Percentiles rank a stretch among this genome's conserved stretches.
These are phyloP conservation scores for Zosterops japonicus DNA, from an alignment of 2,113 vertebrate genomes.

Conservation along the genomic window DNA sequence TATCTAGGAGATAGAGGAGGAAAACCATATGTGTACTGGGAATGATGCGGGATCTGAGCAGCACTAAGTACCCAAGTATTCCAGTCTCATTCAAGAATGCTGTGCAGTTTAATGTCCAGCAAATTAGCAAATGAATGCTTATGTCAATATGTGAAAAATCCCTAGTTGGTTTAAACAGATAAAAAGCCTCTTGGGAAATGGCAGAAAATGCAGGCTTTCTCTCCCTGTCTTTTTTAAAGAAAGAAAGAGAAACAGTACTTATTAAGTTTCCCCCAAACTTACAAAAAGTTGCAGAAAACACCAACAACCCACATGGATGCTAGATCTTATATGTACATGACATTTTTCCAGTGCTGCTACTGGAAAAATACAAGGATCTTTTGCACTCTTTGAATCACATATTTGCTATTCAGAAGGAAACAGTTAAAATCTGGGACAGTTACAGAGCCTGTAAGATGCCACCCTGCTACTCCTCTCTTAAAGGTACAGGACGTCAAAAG, in stretches of 20 bases:
- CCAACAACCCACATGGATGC: not conserved
- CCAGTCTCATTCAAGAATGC: conserved; percentile 70
- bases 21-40: conserved; percentile 67
- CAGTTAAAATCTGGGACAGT: conserved; percentile 40
- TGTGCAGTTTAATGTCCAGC: conserved; percentile 72
- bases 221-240: conserved; percentile 42
- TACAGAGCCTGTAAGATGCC: not conserved
- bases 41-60: conserved; percentile 42
- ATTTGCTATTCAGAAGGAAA: conserved; percentile 25
- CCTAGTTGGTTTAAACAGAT: conserved; percentile 76
- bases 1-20: conserved; percentile 73
- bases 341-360: not conserved
- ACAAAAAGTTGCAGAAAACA: not conserved
- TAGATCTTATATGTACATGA: not conserved
- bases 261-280: conserved; percentile 29
- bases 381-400: not conserved
- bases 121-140: conserved; percentile 86
- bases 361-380: conserved; percentile 19
- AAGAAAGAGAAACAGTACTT: conserved; percentile 33
- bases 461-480: conserved; percentile 4
- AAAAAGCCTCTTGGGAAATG: conserved; percentile 67
- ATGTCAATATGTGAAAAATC: conserved; percentile 82
- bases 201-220: conserved; percentile 63
- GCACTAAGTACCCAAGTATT: conserved; percentile 62
- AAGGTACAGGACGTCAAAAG: conserved; percentile 14